A percentile compares a stretch with the other conserved stretches of the same genome.
These are phyloP conservation scores for Drosophila azteca DNA, from an alignment of 1,140 invertebrate species.

Conservation along the genomic window DNA sequence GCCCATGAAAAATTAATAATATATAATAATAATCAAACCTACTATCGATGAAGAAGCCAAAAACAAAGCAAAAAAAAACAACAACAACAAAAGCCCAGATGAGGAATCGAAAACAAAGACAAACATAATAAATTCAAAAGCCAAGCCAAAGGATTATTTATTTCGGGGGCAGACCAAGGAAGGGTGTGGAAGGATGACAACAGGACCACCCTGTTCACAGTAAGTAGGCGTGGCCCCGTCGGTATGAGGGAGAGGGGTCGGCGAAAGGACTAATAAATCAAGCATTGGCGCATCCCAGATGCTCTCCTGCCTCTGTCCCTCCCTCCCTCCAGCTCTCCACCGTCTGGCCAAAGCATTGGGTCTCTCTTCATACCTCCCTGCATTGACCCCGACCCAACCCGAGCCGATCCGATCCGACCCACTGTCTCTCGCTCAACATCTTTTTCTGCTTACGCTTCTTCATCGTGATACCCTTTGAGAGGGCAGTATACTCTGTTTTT, in stretches of 20 bases:
- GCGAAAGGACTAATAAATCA: constrained; percentile 59
- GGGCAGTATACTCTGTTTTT: too few relatives aligned
- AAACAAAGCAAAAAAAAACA: constrained; percentile 22
- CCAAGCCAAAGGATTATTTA: constrained; percentile 71
- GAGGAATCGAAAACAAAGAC: constrained; percentile 35
- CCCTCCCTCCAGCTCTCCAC: neutral
- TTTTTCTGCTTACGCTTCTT: too few relatives aligned
- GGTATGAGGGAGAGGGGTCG: constrained; percentile 1
- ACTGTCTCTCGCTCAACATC: too few relatives aligned
- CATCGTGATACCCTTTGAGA: too few relatives aligned
- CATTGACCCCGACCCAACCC: too few relatives aligned
- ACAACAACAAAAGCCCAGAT: constrained; percentile 10
- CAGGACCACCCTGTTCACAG: constrained; percentile 11
- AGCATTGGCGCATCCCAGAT: constrained; percentile 74
- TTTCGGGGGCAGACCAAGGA: constrained; percentile 19
- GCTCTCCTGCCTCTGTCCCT: constrained; percentile 36
- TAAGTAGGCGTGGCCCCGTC: constrained; percentile 55
- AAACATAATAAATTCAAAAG: constrained; percentile 80
- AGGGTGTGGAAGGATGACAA: neutral
- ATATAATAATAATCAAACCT: constrained; percentile 51
- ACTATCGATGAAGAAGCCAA: constrained; percentile 53
- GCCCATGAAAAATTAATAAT: constrained; percentile 59
- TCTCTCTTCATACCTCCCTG: too few relatives aligned
- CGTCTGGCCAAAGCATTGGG: neutral
- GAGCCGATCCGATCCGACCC: too few relatives aligned